Percentiles rank a stretch among this genome's conserved stretches.
Evolutionary conservation across 2,888 invertebrate genomes (phyloP).

Genomic region (Fissipunctia ypsillon): DNA sequence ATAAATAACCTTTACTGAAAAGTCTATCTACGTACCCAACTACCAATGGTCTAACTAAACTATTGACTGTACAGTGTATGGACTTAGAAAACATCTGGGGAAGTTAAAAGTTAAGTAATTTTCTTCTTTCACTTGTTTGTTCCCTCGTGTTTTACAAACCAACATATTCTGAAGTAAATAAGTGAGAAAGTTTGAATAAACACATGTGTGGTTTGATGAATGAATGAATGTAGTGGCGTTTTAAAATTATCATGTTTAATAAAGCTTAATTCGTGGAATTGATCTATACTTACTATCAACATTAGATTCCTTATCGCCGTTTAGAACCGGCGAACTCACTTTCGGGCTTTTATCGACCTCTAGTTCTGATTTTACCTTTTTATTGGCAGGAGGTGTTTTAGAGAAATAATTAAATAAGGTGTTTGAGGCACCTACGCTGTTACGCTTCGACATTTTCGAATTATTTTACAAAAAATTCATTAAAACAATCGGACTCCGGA

Average conservation of each 20-base stretch:
- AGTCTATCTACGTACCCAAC: neutral
- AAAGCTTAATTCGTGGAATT: neutral
- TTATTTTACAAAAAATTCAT: conserved; percentile 19
- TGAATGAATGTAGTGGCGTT: too few relatives aligned
- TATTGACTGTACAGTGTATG: neutral
- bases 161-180: neutral
- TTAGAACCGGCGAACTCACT: conserved; percentile 66
- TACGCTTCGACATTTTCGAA: conserved; percentile 85
- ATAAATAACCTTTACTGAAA: neutral
- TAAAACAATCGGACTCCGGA: neutral
- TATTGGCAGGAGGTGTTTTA: conserved; percentile 89
- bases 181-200: neutral
- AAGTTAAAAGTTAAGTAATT: neutral
- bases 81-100: neutral
- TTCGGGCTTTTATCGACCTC: conserved; percentile 70
- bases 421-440: conserved; percentile 87
- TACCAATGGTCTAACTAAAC: neutral
- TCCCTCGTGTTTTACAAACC: neutral
- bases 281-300: conserved; percentile 77
- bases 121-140: neutral
- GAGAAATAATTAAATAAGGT: conserved; percentile 93
- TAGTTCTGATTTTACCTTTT: conserved; percentile 77
- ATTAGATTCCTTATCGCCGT: conserved; percentile 70
- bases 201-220: neutral
- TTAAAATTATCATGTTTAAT: neutral